These are phyloP conservation scores for Nannobrachium achirus DNA, from an alignment of 2,113 vertebrate species.

Conservation along the genomic window DNA sequence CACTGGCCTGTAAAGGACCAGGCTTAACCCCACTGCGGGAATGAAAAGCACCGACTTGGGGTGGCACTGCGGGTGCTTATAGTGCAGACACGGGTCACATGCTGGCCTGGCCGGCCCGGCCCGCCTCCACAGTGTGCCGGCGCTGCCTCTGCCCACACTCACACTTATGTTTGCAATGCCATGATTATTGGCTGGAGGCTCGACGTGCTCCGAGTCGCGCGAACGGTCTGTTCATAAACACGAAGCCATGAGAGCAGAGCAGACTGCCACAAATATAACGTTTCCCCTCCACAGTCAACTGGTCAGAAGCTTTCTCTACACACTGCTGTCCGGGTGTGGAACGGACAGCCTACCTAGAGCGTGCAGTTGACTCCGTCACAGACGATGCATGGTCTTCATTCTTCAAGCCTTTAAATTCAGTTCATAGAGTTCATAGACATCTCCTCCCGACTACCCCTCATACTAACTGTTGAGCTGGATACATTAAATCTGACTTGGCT, in stretches of 20 bases:
- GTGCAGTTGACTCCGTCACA: no score
- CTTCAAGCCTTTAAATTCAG: no score
- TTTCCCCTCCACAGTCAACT: neutral
- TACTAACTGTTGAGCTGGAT: no score
- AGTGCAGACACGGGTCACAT: constrained; percentile 49
- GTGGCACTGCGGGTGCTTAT: constrained; percentile 29
- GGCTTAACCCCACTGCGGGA: constrained; percentile 46
- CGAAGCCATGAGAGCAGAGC: neutral
- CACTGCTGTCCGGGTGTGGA: no score
- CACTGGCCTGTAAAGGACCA: constrained; percentile 46
- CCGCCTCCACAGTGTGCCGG: neutral
- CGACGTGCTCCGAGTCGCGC: neutral
- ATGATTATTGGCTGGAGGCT: neutral
- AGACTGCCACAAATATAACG: neutral
- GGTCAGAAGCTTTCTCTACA: no score
- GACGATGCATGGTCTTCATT: no score
- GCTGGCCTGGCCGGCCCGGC: constrained; percentile 23
- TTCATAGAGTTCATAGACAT: no score
- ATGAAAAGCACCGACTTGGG: constrained; percentile 48
- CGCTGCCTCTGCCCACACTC: neutral
- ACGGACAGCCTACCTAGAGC: no score
- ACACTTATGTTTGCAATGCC: neutral
- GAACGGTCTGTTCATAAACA: neutral
- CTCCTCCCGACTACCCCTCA: no score
- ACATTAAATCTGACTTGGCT: no score